Conservation (phyloP, 1,140 invertebrate genomes). For the Penaeus chinensis region DNA sequence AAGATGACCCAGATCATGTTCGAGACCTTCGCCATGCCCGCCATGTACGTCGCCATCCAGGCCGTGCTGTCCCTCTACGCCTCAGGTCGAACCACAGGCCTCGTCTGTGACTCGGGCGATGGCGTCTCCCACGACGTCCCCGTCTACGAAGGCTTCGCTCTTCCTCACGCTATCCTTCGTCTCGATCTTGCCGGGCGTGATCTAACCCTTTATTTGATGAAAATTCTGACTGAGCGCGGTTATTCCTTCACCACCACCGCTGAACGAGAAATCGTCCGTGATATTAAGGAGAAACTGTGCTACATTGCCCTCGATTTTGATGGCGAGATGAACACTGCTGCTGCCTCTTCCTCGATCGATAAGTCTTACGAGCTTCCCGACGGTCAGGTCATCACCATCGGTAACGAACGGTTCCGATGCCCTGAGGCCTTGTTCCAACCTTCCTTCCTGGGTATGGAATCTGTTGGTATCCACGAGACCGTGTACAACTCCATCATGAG, state of each 20-base stretch:
- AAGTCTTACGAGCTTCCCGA: conserved; percentile 76
- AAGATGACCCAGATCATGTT: conserved; percentile 84
- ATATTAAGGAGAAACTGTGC: no score
- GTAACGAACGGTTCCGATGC: conserved; percentile 74
- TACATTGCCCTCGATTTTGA: no score
- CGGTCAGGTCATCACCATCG: conserved; percentile 69
- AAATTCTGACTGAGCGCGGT: conserved; percentile 94
- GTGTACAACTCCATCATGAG: conserved; percentile 76
- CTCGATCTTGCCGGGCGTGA: no score
- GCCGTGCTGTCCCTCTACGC: no score
- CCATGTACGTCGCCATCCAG: neutral
- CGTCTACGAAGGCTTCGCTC: no score
- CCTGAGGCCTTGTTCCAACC: conserved; percentile 78
- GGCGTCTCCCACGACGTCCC: no score
- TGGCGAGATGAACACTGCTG: conserved; percentile 59
- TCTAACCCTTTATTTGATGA: conserved; percentile 92
- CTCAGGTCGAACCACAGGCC: no score
- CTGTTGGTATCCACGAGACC: conserved; percentile 68
- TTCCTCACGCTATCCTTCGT: no score
- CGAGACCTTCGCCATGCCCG: conserved; percentile 75
- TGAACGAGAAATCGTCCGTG: no score
- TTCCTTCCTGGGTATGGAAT: conserved; percentile 74
- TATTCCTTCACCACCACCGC: conserved; percentile 80
- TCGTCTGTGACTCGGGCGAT: no score
- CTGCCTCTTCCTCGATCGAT: conserved; percentile 77